A percentile compares a stretch with the other conserved stretches of the same genome.
These are phyloP conservation scores for Nomada goodeniana DNA, from an alignment of 2,888 invertebrate species.

Conservation along the genomic window DNA sequence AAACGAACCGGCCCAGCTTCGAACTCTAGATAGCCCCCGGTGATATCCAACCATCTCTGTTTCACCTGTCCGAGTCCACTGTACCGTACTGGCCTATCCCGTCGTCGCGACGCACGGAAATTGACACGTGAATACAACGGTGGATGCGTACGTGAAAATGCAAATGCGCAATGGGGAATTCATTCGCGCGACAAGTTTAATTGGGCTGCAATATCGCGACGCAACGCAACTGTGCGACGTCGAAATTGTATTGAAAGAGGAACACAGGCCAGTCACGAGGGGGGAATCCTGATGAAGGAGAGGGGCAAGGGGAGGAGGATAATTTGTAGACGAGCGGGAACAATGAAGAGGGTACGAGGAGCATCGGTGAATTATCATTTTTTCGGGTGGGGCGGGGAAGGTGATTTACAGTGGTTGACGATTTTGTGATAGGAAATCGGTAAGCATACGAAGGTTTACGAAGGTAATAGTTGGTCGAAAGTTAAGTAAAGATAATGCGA, in stretches of 20 bases:
- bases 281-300: slow-evolving; percentile 20
- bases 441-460: no score
- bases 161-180: slow-evolving; percentile 66
- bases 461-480: no score
- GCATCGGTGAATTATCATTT: no score
- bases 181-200: slow-evolving; percentile 67
- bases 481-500: no score
- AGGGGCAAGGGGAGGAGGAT: slow-evolving; percentile 1
- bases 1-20: slow-evolving; percentile 73
- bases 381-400: no score
- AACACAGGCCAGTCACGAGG: slow-evolving; percentile 26
- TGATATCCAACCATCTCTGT: slow-evolving; percentile 18
- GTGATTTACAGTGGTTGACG: no score
- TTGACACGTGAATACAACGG: slow-evolving; percentile 72
- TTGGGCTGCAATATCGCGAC: slow-evolving; percentile 65
- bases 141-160: slow-evolving; percentile 57
- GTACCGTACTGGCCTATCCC: neutral
- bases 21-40: slow-evolving; percentile 68
- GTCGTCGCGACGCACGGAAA: slow-evolving; percentile 56
- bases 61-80: neutral
- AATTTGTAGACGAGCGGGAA: slow-evolving; percentile 38
- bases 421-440: no score
- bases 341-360: neutral
- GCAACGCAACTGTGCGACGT: slow-evolving; percentile 44
- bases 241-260: slow-evolving; percentile 61